These are phyloP conservation scores for Oryctes rhinoceros DNA, from an alignment of 1,140 invertebrate genomes.

Conservation along the genomic window DNA sequence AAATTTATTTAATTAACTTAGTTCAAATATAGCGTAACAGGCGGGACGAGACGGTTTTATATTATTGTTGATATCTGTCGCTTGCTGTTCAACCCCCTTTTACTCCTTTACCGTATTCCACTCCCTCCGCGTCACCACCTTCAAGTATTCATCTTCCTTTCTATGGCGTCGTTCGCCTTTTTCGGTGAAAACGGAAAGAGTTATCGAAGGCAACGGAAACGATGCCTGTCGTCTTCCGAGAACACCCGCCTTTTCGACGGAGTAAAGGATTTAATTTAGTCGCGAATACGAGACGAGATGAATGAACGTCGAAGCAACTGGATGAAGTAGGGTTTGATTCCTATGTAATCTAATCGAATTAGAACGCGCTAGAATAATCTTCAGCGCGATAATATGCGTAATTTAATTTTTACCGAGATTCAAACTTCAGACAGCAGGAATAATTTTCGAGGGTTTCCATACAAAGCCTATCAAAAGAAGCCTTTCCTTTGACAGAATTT, in stretches of 20 bases:
- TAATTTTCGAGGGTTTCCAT: too few relatives aligned
- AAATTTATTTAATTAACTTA: constrained; percentile 53
- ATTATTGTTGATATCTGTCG: constrained; percentile 9
- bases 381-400: too few relatives aligned
- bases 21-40: background rate
- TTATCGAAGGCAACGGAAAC: background rate
- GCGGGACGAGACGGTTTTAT: background rate
- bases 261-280: constrained; percentile 11
- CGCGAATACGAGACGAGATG: background rate
- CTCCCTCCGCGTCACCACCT: too few relatives aligned
- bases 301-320: background rate
- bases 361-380: background rate
- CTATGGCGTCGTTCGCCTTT: background rate
- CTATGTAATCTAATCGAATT: background rate
- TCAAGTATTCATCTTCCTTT: too few relatives aligned
- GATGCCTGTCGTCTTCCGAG: background rate
- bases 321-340: background rate
- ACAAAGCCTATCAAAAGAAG: too few relatives aligned
- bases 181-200: background rate
- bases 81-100: background rate
- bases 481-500: too few relatives aligned
- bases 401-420: too few relatives aligned
- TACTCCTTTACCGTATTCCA: background rate
- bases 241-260: background rate
- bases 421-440: too few relatives aligned